phyloP scores from a whole-genome alignment of 2,113 vertebrate genomes.

The Anarrhichthys ocellatus region DNA sequence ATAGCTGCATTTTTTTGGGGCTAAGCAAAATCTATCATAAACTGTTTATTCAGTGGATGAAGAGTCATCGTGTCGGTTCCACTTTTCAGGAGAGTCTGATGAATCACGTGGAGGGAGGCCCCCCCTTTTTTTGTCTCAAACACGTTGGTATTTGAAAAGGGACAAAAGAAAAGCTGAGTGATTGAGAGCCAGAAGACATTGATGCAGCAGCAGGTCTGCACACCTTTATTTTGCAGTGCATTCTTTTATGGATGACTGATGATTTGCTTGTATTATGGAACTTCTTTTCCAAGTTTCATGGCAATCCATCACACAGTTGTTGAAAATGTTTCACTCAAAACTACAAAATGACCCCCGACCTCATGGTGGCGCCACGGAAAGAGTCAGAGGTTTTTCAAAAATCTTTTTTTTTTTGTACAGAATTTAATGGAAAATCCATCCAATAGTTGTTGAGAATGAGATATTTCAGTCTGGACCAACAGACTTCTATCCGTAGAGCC shows the following conservation, averaged over 20 bases:
- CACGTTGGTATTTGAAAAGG: slow-evolving; percentile 36
- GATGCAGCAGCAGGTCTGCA: slow-evolving; percentile 8
- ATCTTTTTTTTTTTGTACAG: too few relatives aligned
- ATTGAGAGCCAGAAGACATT: slow-evolving; percentile 28
- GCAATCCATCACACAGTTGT: background rate
- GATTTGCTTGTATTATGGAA: background rate
- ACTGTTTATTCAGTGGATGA: slow-evolving; percentile 61
- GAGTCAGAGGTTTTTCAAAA: background rate
- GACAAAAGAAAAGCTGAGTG: slow-evolving; percentile 46
- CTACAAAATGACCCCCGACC: background rate
- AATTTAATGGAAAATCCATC: background rate
- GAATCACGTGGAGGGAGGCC: slow-evolving; percentile 33
- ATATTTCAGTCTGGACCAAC: background rate
- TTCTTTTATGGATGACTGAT: slow-evolving; percentile 22
- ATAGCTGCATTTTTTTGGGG: slow-evolving; percentile 26
- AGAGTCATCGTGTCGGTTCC: slow-evolving; percentile 47
- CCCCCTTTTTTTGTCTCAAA: slow-evolving; percentile 25
- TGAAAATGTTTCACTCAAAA: background rate
- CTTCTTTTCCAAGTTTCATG: background rate
- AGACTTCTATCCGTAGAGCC: background rate
- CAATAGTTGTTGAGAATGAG: background rate
- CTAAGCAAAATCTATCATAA: slow-evolving; percentile 56
- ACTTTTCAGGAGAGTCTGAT: slow-evolving; percentile 59
- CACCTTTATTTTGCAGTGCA: slow-evolving; percentile 32
- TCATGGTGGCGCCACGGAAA: background rate